A percentile compares a stretch with the other conserved stretches of the same genome.
Conservation (phyloP, 2,888 invertebrate species). For the Microplitis manilae region DNA sequence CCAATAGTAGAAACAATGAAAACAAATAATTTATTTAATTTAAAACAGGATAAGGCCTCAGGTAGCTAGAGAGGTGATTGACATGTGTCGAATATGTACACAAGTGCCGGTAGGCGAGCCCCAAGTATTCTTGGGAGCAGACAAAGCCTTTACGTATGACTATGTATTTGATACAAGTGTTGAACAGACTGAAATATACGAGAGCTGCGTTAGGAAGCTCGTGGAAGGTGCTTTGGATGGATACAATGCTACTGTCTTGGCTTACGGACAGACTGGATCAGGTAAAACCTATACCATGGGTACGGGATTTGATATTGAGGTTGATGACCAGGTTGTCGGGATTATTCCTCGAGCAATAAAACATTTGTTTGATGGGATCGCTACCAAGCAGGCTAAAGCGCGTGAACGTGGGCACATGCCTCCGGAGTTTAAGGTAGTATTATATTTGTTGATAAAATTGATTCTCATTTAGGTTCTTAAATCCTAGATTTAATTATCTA, state of each 20-base stretch:
- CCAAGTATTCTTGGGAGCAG: constrained; percentile 92
- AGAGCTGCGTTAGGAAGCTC: constrained; percentile 86
- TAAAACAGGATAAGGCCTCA: constrained; percentile 91
- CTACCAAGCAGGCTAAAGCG: constrained; percentile 74
- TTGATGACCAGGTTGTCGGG: constrained; percentile 74
- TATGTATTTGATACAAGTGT: constrained; percentile 90
- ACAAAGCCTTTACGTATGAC: constrained; percentile 97
- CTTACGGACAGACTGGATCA: constrained; percentile 90
- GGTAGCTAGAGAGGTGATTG: constrained; percentile 91
- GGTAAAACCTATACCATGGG: constrained; percentile 99
- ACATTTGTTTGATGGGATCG: constrained; percentile 91
- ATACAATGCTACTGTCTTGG: constrained; percentile 97
- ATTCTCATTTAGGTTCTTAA: too few relatives aligned
- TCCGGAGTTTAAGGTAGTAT: constrained; percentile 79
- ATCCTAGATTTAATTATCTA: not conserved
- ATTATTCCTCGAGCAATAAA: constrained; percentile 97
- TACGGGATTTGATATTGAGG: constrained; percentile 89
- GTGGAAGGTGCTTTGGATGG: constrained; percentile 95
- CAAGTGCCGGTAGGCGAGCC: constrained; percentile 91
- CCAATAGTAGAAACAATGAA: not conserved
- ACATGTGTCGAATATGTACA: constrained; percentile 95
- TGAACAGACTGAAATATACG: constrained; percentile 85
- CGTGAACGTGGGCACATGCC: constrained; percentile 79
- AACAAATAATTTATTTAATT: not conserved
- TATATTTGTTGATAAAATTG: too few relatives aligned